These are phyloP conservation scores for Blastobasis lacticolella DNA, from an alignment of 2,888 invertebrate species.

Conservation along the genomic window DNA sequence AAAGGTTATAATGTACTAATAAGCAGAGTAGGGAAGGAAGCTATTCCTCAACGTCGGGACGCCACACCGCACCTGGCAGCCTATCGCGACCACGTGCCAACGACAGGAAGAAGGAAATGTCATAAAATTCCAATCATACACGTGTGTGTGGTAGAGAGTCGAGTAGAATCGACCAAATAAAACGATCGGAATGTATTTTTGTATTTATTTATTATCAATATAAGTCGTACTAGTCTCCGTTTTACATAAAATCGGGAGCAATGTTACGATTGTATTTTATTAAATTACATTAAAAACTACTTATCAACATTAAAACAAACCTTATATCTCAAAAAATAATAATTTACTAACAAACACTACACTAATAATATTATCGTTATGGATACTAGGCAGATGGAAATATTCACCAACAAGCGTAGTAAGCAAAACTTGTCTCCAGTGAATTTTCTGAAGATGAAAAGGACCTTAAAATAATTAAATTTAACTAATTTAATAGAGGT, in stretches of 20 bases:
- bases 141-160: neutral
- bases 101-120: slow-evolving; percentile 9
- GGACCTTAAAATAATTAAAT: too few species aligned
- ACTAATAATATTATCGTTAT: neutral
- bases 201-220: slow-evolving; percentile 62
- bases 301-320: slow-evolving; percentile 68
- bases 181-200: slow-evolving; percentile 29
- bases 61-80: slow-evolving; percentile 15
- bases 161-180: slow-evolving; percentile 18
- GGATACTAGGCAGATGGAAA: slow-evolving; percentile 8
- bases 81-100: slow-evolving; percentile 2
- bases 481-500: too few species aligned
- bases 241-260: slow-evolving; percentile 45
- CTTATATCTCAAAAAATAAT: slow-evolving; percentile 72
- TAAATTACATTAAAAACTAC: slow-evolving; percentile 69
- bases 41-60: slow-evolving; percentile 33
- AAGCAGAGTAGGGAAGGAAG: slow-evolving; percentile 33
- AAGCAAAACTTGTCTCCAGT: too few species aligned
- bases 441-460: too few species aligned
- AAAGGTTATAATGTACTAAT: too few species aligned
- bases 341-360: slow-evolving; percentile 69
- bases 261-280: slow-evolving; percentile 61
- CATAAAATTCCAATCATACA: slow-evolving; percentile 3
- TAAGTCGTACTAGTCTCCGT: slow-evolving; percentile 55
- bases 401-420: slow-evolving; percentile 1